These are phyloP conservation scores for Chelidonichthys spinosus DNA, from an alignment of 2,797 vertebrate genomes.

Conservation along the genomic window DNA sequence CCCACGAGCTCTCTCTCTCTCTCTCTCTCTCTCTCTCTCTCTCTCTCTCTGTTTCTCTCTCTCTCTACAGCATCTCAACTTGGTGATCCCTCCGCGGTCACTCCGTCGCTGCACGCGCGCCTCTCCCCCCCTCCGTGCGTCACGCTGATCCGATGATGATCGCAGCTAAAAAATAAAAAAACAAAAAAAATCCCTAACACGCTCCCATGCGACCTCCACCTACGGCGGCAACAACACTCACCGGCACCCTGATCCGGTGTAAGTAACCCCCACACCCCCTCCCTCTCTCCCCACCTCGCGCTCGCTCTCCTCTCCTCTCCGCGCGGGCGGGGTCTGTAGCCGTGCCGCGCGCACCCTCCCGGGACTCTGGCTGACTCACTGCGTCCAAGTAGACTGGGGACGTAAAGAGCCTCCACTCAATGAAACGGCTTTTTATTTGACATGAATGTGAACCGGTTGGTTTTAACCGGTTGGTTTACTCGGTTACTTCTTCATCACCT, in stretches of 20 bases:
- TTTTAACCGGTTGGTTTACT: too few species aligned
- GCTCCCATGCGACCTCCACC: conserved; percentile 58
- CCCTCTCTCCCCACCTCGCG: background rate
- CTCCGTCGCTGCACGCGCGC: too few species aligned
- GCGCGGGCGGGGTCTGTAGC: conserved; percentile 66
- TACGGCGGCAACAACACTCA: conserved; percentile 62
- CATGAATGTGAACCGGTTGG: too few species aligned
- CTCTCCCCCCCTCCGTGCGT: conserved; percentile 46
- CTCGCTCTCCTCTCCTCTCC: background rate
- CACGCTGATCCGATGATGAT: conserved; percentile 59
- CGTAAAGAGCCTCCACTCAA: conserved; percentile 11
- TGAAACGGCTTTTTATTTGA: too few species aligned
- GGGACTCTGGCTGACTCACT: conserved; percentile 69
- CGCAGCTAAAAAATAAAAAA: too few species aligned
- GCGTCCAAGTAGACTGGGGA: conserved; percentile 16
- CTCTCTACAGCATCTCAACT: conserved; percentile 63
- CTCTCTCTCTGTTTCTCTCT: too few species aligned
- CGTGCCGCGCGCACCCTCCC: conserved; percentile 45
- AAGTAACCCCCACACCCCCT: conserved; percentile 43
- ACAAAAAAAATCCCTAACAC: too few species aligned
- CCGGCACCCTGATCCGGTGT: conserved; percentile 56
- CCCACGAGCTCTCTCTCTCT: conserved; percentile 1
- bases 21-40: too few species aligned
- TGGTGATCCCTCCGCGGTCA: conserved; percentile 63
- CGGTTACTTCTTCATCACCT: conserved; percentile 26